Evolutionary conservation across 2,888 invertebrate genomes (phyloP).

Genomic region (Drosophila nr. perissopoda): DNA sequence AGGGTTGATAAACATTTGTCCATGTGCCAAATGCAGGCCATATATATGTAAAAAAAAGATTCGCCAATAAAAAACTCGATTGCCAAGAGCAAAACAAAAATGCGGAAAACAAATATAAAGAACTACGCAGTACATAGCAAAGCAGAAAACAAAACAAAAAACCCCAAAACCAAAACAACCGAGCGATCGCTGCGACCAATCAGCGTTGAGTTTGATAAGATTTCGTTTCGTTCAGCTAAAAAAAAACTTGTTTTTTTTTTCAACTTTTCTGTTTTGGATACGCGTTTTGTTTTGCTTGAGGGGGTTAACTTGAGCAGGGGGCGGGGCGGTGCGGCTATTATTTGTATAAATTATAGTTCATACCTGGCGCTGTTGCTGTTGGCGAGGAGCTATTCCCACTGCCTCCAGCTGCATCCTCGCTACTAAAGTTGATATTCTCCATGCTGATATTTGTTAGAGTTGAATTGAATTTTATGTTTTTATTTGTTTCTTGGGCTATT

Average conservation of each 20-base stretch:
- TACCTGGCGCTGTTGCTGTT: conserved; percentile 26
- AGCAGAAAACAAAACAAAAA: conserved; percentile 18
- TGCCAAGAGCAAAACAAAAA: conserved; percentile 64
- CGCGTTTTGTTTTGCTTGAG: conserved; percentile 11
- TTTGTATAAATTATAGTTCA: conserved; percentile 6
- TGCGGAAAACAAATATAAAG: conserved; percentile 47
- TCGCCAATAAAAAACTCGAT: conserved; percentile 75
- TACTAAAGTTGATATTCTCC: conserved; percentile 38
- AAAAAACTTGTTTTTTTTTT: conserved; percentile 10
- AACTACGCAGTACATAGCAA: conserved; percentile 73
- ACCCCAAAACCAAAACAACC: conserved; percentile 29
- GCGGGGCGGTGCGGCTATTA: not conserved
- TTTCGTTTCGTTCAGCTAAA: conserved; percentile 29
- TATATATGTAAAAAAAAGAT: conserved; percentile 12
- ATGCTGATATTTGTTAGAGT: conserved; percentile 29
- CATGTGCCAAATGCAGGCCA: conserved; percentile 8
- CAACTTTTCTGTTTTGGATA: conserved; percentile 36
- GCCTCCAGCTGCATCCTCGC: conserved; percentile 17
- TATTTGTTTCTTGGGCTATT: not conserved
- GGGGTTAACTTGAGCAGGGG: too few species aligned
- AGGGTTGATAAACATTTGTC: conserved; percentile 37
- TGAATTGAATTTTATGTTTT: not conserved
- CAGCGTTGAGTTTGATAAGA: conserved; percentile 75
- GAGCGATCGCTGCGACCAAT: conserved; percentile 64
- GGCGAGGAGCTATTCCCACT: conserved; percentile 24